These are phyloP conservation scores for Drosophila lutescens DNA, from an alignment of 2,888 invertebrate genomes.

Conservation along the genomic window DNA sequence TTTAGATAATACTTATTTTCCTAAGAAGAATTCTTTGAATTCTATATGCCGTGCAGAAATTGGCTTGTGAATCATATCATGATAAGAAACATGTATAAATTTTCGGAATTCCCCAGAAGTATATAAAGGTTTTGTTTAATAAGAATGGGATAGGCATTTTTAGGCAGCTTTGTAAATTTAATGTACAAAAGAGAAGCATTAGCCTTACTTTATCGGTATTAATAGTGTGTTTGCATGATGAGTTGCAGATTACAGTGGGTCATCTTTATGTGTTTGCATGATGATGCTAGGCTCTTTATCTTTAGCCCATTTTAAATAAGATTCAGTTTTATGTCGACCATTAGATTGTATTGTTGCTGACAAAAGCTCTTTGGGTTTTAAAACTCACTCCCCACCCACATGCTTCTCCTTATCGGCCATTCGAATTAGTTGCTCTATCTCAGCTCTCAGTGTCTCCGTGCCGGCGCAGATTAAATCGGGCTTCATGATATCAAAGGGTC, in stretches of 20 bases:
- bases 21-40: too few relatives aligned
- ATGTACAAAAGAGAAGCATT: too few relatives aligned
- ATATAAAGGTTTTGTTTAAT: neutral
- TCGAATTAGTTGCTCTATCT: slow-evolving; percentile 85
- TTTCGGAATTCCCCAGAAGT: neutral
- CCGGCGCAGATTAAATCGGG: slow-evolving; percentile 86
- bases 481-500: slow-evolving; percentile 86
- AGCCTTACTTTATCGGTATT: neutral
- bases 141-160: too few relatives aligned
- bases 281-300: neutral
- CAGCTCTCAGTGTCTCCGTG: slow-evolving; percentile 84
- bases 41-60: too few relatives aligned
- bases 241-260: neutral
- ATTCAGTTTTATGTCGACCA: neutral
- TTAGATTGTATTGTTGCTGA: neutral
- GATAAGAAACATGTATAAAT: neutral
- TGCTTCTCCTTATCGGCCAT: slow-evolving; percentile 84
- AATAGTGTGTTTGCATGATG: neutral
- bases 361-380: neutral
- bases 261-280: neutral
- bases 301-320: neutral
- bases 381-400: slow-evolving; percentile 64
- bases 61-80: neutral
- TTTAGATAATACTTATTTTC: too few relatives aligned
- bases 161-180: too few relatives aligned